A percentile compares a stretch with the other conserved stretches of the same genome.
Conservation (phyloP, 2,888 invertebrate genomes). For the Netelia fuscicornis region DNA sequence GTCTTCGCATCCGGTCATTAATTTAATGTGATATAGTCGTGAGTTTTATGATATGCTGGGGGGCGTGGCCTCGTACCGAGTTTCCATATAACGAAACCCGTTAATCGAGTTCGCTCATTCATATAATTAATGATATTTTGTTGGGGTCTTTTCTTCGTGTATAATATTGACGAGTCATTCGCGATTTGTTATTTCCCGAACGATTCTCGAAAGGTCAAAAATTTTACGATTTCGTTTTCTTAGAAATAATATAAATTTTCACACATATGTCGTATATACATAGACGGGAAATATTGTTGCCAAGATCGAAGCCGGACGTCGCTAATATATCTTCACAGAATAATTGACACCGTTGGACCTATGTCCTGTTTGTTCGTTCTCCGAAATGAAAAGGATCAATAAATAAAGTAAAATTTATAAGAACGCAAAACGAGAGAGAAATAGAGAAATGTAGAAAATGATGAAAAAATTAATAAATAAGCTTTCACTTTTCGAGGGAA, state of each 20-base stretch:
- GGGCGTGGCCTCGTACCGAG: constrained; percentile 15
- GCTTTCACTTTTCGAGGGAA: constrained; percentile 63
- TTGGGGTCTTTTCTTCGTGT: constrained; percentile 17
- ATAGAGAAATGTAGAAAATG: too few species aligned
- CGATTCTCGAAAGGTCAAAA: constrained; percentile 67
- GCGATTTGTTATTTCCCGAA: constrained; percentile 44
- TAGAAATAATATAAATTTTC: constrained; percentile 8
- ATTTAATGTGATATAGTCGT: constrained; percentile 7
- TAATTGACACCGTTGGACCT: constrained; percentile 68
- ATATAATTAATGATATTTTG: constrained; percentile 41
- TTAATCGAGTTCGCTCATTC: constrained; percentile 25
- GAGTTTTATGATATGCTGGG: constrained; percentile 64
- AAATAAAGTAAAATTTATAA: constrained; percentile 36
- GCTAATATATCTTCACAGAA: constrained; percentile 68
- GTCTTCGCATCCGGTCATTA: constrained; percentile 4
- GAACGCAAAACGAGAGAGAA: neutral
- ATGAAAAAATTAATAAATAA: constrained; percentile 42
- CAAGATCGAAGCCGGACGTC: constrained; percentile 57
- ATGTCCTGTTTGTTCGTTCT: constrained; percentile 31
- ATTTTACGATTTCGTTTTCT: constrained; percentile 58
- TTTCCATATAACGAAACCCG: constrained; percentile 46
- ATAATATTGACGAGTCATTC: constrained; percentile 53
- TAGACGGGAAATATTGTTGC: constrained; percentile 18
- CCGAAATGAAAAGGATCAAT: neutral
- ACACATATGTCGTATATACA: neutral